Base-by-base conservation (phyloP, 2,797 vertebrate species). In the Distichodus sexfasciatus region DNA sequence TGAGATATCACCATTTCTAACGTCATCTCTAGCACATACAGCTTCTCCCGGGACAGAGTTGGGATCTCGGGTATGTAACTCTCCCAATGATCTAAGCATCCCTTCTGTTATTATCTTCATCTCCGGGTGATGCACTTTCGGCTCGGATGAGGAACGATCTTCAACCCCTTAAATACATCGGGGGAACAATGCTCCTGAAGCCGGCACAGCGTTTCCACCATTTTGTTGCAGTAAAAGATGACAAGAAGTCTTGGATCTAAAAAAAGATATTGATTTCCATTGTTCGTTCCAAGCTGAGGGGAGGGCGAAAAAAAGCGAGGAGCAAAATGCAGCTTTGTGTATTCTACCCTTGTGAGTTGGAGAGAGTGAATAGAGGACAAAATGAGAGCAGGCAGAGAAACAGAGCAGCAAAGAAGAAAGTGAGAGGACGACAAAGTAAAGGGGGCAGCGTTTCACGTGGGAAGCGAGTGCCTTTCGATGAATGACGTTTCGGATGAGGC, bases 261-360 rank as follows among this genome's bases (percentile, higher is more conserved):
- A 55, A 50, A 62, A 35, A 21, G 12, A 71, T 46, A 71, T 57
- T 66, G 67, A 78, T 78, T 75, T 75, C 54, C 47, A 78, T 58
- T 74, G 60, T 50, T 72, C 43, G 60, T 66, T 71, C 31, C 61
- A 57, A 66, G 21, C 33, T 33, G 12, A 38, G 46, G 31, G 28
- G 29, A 64, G 36, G 43, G 62, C 50, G 26, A 60, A 29, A 14
- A 28, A 53, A 9, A 48, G 24, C 6, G 47, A 50, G 11, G 10
- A 43, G 21, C 53, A 66, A 70, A 75, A 59, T 66, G 8, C 53
- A 70, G 55, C 17, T 15, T 21, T 73, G 63, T 55, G 67, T 36
- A 72, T 72, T 72, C 36, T 50, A 48, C 46, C 48, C 15, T 58
- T 54, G 28, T 38, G 46, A 41, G 50, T 40, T 58, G 14, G 14